Evolutionary conservation across 2,113 vertebrate species (phyloP), one percentile per base, ranked within the genome.

Genomic region (Brachyhypopomus occidentalis): DNA sequence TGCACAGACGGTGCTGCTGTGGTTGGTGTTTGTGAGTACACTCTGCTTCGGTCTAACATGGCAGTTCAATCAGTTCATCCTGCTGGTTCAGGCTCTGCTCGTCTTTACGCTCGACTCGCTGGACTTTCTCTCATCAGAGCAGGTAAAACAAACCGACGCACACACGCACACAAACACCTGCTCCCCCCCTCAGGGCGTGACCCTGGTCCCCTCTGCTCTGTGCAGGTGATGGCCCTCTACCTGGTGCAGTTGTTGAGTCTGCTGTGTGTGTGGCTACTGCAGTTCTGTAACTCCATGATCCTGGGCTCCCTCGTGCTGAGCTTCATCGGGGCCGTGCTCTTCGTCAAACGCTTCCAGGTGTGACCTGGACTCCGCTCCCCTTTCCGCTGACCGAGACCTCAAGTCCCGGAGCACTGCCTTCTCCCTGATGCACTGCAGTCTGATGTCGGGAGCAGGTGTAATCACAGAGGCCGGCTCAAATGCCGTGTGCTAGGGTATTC

Each of bases 1-100:
- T 85, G 79, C 71, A n/a, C 91, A 99, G 97, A 95, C 91, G 87
- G 90, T 96, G 90, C 91, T 93, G 70, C 93, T 97, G 87, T 86
- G 91, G 89, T 87, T 92, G 88, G 90, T 98, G 85, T 98, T 96
- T 79, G 77, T 95, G 84, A 95, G 96, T 16, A 98, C 96, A 0
- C 94, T 97, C 84, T 94, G 95, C 78, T 99, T 99, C 91, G 96
- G 96, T 79, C 91, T 99, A 89, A 94, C 95, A 2, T 99, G 98
- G 98, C 98, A 99, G 84, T 99, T 99, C 88, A 99, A 98, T 91
- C 98, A 98, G 87, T 99, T 99, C 86, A 95, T 98, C 90, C 92
- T 98, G 79, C 92, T 98, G 7, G 92, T 98, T 78, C 98, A 99
- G 78, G 95, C 96, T 0, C 77, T 98, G 45, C 93, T 95, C 77